Base-by-base conservation (phyloP, 2,888 invertebrate species). In the Elmis aenea region DNA sequence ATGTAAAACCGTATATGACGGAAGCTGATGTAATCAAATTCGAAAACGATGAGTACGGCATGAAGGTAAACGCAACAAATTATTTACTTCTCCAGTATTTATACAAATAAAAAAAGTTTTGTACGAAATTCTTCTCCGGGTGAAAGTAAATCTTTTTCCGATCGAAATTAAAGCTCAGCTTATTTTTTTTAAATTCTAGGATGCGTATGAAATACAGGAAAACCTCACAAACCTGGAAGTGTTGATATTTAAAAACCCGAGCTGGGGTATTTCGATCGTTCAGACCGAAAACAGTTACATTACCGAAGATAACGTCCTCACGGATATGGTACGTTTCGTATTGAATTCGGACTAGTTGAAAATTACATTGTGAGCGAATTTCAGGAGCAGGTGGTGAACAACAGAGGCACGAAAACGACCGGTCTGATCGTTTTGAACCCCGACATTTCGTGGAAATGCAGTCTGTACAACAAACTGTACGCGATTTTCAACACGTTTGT, bases 251-350 rank as follows among this genome's bases (percentile, higher is more conserved):
- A 72, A 73, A 40, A 88, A 87, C 62, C 82, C 83, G 0, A 74
- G 80, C 29, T 85, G 85, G 86, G 82, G 81, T 5, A 72, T 86
- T 8, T 74, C 72, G 46, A 71, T 84, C 8, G 72, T 80, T 4
- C 68, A 69, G 45, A 58, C 66, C 11, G 64, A 60, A 5, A 52
- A 64, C 25, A 61, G 64, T 26, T 61, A 59, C 24, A 53, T 62
- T 26, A 54, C 49, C 12, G 55, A 58, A 38, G 53, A 52, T 5
- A 56, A 62, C 9, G 41, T 55, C 29, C 51, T 66, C 18, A 62
- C 62, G 47, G 61, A 64, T 46, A 67, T 71, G 68, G 72, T 71
- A 57, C 62, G 59, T 50, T 31, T 26, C 13, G 21, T 5, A 20
- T 26, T n/a, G n/a, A n/a, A n/a, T n/a, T n/a, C n/a, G n/a, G n/a